phyloP scores from a whole-genome alignment of 2,888 invertebrate species.

The Alloplasta piceator region DNA sequence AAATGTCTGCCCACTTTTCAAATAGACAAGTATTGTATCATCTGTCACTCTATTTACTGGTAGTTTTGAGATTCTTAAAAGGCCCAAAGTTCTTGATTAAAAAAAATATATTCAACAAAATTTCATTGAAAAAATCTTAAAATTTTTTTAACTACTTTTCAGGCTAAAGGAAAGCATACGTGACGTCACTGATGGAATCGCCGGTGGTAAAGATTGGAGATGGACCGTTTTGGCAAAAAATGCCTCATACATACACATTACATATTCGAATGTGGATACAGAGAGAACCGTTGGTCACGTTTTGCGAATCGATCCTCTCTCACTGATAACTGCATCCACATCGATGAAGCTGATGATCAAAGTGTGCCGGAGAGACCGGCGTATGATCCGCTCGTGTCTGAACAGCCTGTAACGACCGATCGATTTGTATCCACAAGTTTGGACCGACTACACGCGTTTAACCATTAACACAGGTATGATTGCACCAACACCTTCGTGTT shows the following conservation, averaged over 20 bases:
- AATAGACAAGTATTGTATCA: too few species aligned
- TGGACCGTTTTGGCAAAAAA: too few species aligned
- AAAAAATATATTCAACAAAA: too few species aligned
- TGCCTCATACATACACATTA: neutral
- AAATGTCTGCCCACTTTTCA: too few species aligned
- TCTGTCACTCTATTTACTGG: too few species aligned
- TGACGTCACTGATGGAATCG: too few species aligned
- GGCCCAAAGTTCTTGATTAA: too few species aligned
- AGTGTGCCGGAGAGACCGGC: slow-evolving; percentile 3
- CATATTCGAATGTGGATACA: neutral
- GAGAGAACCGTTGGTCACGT: slow-evolving; percentile 22
- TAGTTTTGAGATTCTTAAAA: too few species aligned
- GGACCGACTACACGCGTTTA: slow-evolving; percentile 38
- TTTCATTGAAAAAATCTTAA: too few species aligned
- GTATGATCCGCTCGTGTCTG: neutral
- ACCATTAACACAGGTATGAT: slow-evolving; percentile 29
- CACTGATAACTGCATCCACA: slow-evolving; percentile 40
- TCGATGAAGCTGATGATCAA: neutral
- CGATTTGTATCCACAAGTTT: slow-evolving; percentile 32
- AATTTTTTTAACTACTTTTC: too few species aligned
- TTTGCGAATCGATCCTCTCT: slow-evolving; percentile 46
- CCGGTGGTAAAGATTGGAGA: too few species aligned
- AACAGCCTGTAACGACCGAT: slow-evolving; percentile 17
- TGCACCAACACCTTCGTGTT: neutral
- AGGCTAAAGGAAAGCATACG: too few species aligned